Evolutionary conservation across 2,888 invertebrate genomes (phyloP).

Genomic region (Lithophane socia): DNA sequence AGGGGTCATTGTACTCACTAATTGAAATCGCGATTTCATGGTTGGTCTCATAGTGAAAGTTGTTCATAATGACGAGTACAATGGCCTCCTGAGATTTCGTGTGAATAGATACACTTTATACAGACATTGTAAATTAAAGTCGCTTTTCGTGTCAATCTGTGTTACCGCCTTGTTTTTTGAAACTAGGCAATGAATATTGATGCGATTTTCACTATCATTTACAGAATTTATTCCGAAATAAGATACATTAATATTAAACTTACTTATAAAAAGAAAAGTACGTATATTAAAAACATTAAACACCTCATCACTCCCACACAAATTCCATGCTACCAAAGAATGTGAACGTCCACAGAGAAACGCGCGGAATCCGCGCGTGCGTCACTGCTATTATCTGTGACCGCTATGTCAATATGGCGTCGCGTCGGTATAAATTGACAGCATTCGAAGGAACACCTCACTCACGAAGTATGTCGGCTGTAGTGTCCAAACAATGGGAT

Average conservation of each 20-base stretch:
- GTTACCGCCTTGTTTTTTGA: not conserved
- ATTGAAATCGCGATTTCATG: too few species aligned
- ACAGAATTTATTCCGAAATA: not conserved
- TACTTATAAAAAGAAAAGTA: too few species aligned
- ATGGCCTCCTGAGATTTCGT: too few species aligned
- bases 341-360: not conserved
- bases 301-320: conserved; percentile 16
- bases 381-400: conserved; percentile 13
- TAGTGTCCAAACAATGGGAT: conserved; percentile 12
- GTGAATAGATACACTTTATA: too few species aligned
- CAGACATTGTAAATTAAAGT: not conserved
- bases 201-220: not conserved
- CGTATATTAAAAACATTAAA: too few species aligned
- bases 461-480: not conserved
- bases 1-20: too few species aligned
- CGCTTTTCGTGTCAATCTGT: not conserved
- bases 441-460: conserved; percentile 30
- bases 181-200: not conserved
- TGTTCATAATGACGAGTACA: too few species aligned
- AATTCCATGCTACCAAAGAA: conserved; percentile 34
- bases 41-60: too few species aligned
- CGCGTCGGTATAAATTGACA: conserved; percentile 42
- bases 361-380: conserved; percentile 36
- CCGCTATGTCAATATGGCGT: conserved; percentile 31
- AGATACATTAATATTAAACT: not conserved